Evolutionary conservation across 1,140 invertebrate species (phyloP).

Genomic region (Stenopsyche tienmushanensis): DNA sequence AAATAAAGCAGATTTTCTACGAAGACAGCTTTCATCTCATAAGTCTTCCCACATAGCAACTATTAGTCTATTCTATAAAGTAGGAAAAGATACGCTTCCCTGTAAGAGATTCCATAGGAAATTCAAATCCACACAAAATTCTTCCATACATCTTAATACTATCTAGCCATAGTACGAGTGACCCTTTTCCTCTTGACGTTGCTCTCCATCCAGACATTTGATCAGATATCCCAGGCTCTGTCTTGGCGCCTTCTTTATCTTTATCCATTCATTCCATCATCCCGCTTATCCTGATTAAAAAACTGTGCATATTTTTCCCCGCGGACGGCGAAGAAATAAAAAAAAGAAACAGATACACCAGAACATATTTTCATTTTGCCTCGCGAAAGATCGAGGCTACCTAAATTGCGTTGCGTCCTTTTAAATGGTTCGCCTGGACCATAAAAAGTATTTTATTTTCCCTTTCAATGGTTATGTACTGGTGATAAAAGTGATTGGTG

Average conservation of each 20-base stretch:
- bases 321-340: constrained; percentile 11
- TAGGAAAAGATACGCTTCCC: too few relatives aligned
- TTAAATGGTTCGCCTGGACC: constrained; percentile 34
- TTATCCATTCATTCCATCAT: constrained; percentile 26
- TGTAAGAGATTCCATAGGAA: too few relatives aligned
- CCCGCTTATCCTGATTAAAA: constrained; percentile 31
- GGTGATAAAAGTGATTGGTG: constrained; percentile 41
- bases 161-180: too few relatives aligned
- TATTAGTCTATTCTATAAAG: too few relatives aligned
- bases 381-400: neutral
- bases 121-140: too few relatives aligned
- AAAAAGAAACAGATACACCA: constrained; percentile 5
- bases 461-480: constrained; percentile 37
- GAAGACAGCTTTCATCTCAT: too few relatives aligned
- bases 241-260: constrained; percentile 26
- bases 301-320: constrained; percentile 20
- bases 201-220: constrained; percentile 16
- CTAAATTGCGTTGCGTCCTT: constrained; percentile 32
- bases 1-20: too few relatives aligned
- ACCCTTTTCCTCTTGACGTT: constrained; percentile 1
- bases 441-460: constrained; percentile 41
- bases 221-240: constrained; percentile 15
- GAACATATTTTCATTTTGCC: constrained; percentile 4
- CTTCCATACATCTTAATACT: too few relatives aligned
- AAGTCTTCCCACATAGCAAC: too few relatives aligned